Evolutionary conservation across 2,888 invertebrate species (phyloP), one percentile per base, ranked within the genome.

Genomic region (Pollenia griseotomentosa): DNA sequence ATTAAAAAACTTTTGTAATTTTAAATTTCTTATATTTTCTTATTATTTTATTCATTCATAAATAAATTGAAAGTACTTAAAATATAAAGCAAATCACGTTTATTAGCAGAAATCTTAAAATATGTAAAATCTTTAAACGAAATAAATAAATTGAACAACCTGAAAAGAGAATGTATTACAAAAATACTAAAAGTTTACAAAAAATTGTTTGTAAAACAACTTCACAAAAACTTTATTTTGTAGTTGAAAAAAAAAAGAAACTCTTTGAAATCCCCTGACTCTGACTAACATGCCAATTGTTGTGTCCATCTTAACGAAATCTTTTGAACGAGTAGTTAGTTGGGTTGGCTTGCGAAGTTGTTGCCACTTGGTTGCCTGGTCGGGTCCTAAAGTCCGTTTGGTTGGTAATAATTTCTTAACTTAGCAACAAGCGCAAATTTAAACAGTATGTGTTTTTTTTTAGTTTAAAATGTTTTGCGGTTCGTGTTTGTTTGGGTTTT

Each of bases 161-260:
- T 63, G 8, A 81, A 84, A 83, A 86, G 83, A 83, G 86, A 86
- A 86, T 83, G 86, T 73, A 79, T 79, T 74, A 66, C 71, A 77
- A 80, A 33, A 33, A 81, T 73, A 63, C 40, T 66, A 10, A 66
- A 65, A 73, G 6, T 33, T 46, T 44, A 68, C 33, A 63, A 79
- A 77, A 66, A 65, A 65, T 48, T 42, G 71, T 65, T 70, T 75
- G 80, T 75, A 79, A 79, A 66, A 44, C 53, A 78, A 71, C 33
- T 61, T 40, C 44, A 66, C 53, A 55, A 83, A 71, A 71, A 80
- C 33, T 33, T 4, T 33, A 33, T 33, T 33, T 42, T 63, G 23
- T 63, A 23, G 51, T 63, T 19, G 9, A 48, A 68, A 55, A 70
- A 55, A 46, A 42, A 55, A 65, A 66, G n/a, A 65, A 81, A 73